phyloP scores from a whole-genome alignment of 2,797 vertebrate genomes.

The Lycodopsis pacificus region DNA sequence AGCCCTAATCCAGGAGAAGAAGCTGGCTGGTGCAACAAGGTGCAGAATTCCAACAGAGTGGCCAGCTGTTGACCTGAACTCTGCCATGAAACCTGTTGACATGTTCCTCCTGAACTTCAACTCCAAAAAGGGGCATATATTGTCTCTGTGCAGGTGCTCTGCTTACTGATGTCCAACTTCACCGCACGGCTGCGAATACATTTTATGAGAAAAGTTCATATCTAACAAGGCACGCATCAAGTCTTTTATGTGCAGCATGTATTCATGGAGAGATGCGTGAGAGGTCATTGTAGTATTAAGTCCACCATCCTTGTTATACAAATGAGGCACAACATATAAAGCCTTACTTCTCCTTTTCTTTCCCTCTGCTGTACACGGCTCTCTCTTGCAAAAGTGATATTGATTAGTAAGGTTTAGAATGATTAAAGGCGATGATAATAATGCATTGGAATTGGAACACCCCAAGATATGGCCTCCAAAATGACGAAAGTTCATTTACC shows the following conservation, averaged over 20 bases:
- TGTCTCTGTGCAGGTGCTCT: constrained; percentile 25
- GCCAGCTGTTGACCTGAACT: constrained; percentile 74
- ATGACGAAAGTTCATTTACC: background rate
- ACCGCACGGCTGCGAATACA: background rate
- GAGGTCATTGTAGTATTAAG: background rate
- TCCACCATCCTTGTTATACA: background rate
- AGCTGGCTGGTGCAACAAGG: constrained; percentile 76
- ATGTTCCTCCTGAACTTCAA: constrained; percentile 57
- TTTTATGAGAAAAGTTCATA: background rate
- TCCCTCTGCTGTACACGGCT: background rate
- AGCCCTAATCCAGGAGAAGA: constrained; percentile 81
- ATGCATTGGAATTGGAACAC: background rate
- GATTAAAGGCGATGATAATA: background rate
- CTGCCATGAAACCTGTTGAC: constrained; percentile 48
- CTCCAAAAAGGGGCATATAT: constrained; percentile 30
- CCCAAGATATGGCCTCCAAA: background rate
- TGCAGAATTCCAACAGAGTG: constrained; percentile 72
- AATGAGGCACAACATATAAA: background rate
- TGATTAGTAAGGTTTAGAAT: background rate
- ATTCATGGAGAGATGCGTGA: background rate
- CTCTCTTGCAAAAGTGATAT: background rate
- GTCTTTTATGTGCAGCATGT: background rate
- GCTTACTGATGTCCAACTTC: constrained; percentile 1
- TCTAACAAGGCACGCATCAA: background rate
- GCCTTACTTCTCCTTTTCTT: background rate